These are phyloP conservation scores for Premnoplex brunnescens DNA, from an alignment of 2,797 vertebrate genomes.

Conservation along the genomic window DNA sequence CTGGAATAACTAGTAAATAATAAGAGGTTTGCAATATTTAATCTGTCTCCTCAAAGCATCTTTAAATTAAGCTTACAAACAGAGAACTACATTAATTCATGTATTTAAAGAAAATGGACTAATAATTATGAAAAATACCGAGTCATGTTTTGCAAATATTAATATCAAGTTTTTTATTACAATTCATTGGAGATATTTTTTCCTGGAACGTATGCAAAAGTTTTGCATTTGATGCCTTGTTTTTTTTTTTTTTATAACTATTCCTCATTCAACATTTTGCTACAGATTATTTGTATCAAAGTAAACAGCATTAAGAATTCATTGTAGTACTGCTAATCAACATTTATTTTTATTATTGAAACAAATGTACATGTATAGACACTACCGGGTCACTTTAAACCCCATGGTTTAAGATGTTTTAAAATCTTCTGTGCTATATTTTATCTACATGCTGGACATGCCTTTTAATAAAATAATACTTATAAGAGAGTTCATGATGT, in stretches of 20 bases:
- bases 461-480: constrained; percentile 4
- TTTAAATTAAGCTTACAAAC: neutral
- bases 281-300: neutral
- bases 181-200: neutral
- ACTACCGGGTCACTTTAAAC: neutral
- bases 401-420: neutral
- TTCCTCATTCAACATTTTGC: neutral
- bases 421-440: neutral
- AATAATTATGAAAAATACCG: neutral
- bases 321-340: neutral
- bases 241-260: neutral
- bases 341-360: neutral
- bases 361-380: neutral
- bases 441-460: neutral
- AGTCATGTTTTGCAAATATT: neutral
- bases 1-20: neutral
- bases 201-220: neutral
- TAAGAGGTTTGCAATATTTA: neutral
- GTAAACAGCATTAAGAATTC: neutral
- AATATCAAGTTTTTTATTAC: neutral
- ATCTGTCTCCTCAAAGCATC: neutral
- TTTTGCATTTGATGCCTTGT: neutral
- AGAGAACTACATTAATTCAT: neutral
- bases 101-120: neutral
- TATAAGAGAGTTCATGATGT: neutral